These are phyloP conservation scores for Smithornis capensis DNA, from an alignment of 2,113 vertebrate species.

Conservation along the genomic window DNA sequence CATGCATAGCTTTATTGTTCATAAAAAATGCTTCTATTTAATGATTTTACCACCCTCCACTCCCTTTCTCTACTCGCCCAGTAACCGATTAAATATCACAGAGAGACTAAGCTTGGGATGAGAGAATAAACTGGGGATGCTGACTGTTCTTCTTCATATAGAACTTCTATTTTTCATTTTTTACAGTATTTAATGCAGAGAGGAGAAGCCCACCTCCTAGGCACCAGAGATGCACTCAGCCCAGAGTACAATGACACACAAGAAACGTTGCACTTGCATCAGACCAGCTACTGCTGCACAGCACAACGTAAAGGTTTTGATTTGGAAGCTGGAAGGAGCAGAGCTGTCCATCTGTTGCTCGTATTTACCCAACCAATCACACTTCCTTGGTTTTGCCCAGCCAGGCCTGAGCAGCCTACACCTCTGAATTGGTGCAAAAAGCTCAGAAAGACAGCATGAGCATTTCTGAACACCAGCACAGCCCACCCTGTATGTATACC, in stretches of 20 bases:
- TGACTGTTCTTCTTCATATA: neutral
- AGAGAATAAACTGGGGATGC: neutral
- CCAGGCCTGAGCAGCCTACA: neutral
- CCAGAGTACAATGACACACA: neutral
- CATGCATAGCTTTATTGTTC: neutral
- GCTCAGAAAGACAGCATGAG: neutral
- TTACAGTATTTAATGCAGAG: neutral
- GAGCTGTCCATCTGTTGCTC: neutral
- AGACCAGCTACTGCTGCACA: neutral
- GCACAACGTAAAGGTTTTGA: accelerated
- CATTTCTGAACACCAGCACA: neutral
- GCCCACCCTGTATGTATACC: accelerated
- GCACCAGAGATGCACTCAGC: neutral
- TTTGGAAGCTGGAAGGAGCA: neutral
- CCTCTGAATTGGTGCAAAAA: neutral
- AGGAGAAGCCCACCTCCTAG: neutral
- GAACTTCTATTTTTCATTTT: neutral
- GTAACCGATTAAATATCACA: neutral
- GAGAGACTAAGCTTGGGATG: neutral
- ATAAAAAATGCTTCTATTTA: neutral
- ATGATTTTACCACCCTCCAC: neutral
- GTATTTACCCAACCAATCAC: neutral
- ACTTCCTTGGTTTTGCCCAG: neutral
- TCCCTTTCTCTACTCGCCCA: neutral
- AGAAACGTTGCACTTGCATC: neutral